A percentile compares a stretch with the other conserved stretches of the same genome.
phyloP scores from a whole-genome alignment of 1,140 invertebrate genomes.

The Ips nitidus region DNA sequence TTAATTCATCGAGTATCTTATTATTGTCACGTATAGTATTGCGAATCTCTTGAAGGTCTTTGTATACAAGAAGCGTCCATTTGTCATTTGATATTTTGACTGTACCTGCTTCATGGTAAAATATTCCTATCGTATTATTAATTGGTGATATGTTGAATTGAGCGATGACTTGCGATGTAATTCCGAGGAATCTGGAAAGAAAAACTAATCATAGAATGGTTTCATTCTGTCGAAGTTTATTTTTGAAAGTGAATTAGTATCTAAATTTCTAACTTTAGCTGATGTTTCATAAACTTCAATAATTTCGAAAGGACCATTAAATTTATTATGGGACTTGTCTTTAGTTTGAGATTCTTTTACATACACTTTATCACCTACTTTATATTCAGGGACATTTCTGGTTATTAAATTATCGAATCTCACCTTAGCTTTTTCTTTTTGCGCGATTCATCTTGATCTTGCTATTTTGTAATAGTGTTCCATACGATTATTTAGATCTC shows the following conservation, averaged over 20 bases:
- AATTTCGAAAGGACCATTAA: constrained; percentile 31
- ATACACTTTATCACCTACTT: constrained; percentile 23
- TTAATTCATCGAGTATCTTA: too few species aligned
- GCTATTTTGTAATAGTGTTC: constrained; percentile 25
- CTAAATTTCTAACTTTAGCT: constrained; percentile 3
- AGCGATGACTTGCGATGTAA: constrained; percentile 12
- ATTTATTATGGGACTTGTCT: constrained; percentile 29
- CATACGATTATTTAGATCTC: constrained; percentile 29
- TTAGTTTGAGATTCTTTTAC: constrained; percentile 33
- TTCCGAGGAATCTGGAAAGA: constrained; percentile 20
- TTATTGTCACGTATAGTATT: too few species aligned
- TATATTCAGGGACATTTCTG: background rate
- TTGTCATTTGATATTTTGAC: too few species aligned
- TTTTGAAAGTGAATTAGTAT: constrained; percentile 16
- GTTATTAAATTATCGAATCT: background rate
- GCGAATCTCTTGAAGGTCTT: too few species aligned
- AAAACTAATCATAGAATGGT: constrained; percentile 11
- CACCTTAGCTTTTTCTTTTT: constrained; percentile 6
- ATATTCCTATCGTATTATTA: too few species aligned
- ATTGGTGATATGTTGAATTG: too few species aligned
- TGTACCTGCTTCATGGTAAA: too few species aligned
- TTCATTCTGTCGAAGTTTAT: constrained; percentile 12
- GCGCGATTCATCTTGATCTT: background rate
- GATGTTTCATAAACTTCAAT: constrained; percentile 15
- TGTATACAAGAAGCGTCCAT: too few species aligned